Base-by-base conservation (phyloP, 2,797 vertebrate genomes). In the Hemitrygon akajei region DNA sequence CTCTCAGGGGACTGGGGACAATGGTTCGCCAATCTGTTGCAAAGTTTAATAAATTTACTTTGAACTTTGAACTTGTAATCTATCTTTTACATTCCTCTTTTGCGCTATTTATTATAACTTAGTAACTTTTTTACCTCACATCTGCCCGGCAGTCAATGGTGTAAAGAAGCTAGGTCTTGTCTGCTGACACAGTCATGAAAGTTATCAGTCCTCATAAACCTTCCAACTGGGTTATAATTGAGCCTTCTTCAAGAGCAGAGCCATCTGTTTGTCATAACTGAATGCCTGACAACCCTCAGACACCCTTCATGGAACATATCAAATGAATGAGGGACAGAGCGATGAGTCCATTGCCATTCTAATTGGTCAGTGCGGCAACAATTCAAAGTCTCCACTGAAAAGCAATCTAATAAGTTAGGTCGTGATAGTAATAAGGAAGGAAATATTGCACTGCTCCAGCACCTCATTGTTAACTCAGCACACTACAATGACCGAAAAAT, bases 161-260 rank as follows among this genome's bases (percentile, higher is more conserved):
- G 69, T 75, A 66, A 92, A 25, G 40, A 92, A 37, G 58, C 63
- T 37, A 73, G 71, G 71, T 22, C 69, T 40, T 30, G 40, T 75
- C 89, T 47, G 69, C 89, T 75, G 89, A 92, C 69, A 92, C 37
- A 66, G 37, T 34, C 34, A 80, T 80, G 25, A 80, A 77, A 69
- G 66, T 87, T 87, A 87, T 47, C 63, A 92, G 69, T 73, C 69
- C 86, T 2, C 18, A 47, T 92, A 92, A 92, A 66, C 69, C 22
- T 73, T 20, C 1, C 89, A 34, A 47, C 63, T 11, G 47, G 37
- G 71, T 25, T 40, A 47, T 47, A 92, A 92, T 25, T 5, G 14
- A 91, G 34, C 20, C n/a, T n/a, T 91, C 34, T 71, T n/a, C 37
- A 20, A 7, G 22, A 71, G 40, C 34, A 75, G 71, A 73, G 69